Base-by-base conservation (phyloP, 2,888 invertebrate species). In the Leptothorax acervorum region DNA sequence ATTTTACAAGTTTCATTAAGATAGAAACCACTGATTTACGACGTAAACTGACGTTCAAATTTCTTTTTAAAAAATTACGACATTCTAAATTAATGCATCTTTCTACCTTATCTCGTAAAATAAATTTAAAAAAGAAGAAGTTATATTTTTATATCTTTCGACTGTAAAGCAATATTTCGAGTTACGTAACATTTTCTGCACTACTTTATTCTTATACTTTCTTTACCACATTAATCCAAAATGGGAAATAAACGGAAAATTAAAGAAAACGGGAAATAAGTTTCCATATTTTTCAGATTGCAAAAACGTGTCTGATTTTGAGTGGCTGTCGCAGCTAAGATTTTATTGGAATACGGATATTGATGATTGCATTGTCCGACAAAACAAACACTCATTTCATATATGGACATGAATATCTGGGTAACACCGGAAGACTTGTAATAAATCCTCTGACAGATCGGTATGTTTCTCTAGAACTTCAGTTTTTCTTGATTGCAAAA, bases 391-490 rank as follows among this genome's bases (percentile, higher is more conserved):
- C 97, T 0, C 96, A 95, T 83, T 97, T 97, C 85, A 95, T 96
- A 51, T 98, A 98, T 93, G 98, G 98, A 0, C 98, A 98, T 93
- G 98, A 99, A 95, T 99, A 98, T 91, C 97, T 98, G 73, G 98
- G 98, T 9, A 98, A 98, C 95, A 97, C 98, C 0, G 98, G 98
- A n/a, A 96, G 98, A 85, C 96, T 99, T 45, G 98, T 98, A 68
- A 98, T 99, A 90, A 98, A 98, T 0, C 98, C 98, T 0, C 95
- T 99, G 65, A 99, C 98, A 9, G 98, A 99, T 95, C 96, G 98
- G 97, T 97, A 93, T 23, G 66, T 63, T 63, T 42, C 12, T 31
- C 2, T n/a, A 35, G 68, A 55, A 15, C n/a, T n/a, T n/a, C n/a
- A n/a, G 0, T 78, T 55, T 68, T 18, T 3, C 2, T 51, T 15